These are phyloP conservation scores for Apogon hyalosoma DNA, from an alignment of 2,797 vertebrate species.

Conservation along the genomic window DNA sequence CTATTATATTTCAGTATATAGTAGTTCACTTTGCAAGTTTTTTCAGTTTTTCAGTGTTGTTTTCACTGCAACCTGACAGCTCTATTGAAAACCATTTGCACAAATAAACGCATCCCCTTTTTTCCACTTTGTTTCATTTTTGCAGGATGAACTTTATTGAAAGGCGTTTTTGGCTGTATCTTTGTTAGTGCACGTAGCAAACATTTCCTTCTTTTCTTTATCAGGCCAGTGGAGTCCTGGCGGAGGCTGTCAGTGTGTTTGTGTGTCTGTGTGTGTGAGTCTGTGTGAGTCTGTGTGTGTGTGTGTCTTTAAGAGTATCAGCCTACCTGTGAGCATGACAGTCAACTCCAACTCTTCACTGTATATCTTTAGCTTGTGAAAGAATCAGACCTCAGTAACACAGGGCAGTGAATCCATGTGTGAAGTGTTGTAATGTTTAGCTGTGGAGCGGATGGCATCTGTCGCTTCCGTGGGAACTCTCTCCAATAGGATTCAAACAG, in stretches of 20 bases:
- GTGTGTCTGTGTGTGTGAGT: no score
- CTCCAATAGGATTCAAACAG: conserved; percentile 65
- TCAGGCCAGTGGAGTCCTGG: not conserved
- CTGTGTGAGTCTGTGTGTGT: conserved; percentile 35
- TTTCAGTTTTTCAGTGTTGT: not conserved
- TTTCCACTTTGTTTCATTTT: not conserved
- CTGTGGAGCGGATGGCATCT: conserved; percentile 45
- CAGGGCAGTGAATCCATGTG: conserved; percentile 1
- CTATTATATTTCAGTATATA: no score
- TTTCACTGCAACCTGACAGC: not conserved
- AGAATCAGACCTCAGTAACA: conserved; percentile 38
- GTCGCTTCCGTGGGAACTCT: conserved; percentile 73
- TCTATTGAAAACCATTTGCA: conserved; percentile 1
- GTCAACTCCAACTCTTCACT: conserved; percentile 63
- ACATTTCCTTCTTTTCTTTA: not conserved
- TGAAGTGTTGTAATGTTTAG: conserved; percentile 24
- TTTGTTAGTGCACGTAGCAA: not conserved
- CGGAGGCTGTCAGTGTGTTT: conserved; percentile 3
- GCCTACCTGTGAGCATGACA: conserved; percentile 71
- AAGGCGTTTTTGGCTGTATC: not conserved
- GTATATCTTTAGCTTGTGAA: conserved; percentile 27
- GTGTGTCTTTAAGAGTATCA: conserved; percentile 77
- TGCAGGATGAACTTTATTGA: not conserved
- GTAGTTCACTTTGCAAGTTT: no score
- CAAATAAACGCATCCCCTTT: not conserved